Conservation (phyloP, 2,113 vertebrate genomes). For the human (Homo sapiens) region DNA sequence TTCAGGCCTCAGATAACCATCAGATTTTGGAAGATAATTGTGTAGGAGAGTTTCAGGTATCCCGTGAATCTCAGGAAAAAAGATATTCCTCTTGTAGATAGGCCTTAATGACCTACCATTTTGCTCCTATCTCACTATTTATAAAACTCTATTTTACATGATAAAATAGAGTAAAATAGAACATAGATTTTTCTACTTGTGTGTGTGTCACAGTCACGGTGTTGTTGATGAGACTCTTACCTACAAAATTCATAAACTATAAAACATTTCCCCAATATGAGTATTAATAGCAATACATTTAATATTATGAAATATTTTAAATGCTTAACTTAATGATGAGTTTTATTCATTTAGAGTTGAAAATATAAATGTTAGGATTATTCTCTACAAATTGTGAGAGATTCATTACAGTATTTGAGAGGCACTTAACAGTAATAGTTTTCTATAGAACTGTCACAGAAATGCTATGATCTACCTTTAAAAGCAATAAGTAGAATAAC, state of each 20-base stretch:
- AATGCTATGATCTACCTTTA: not conserved
- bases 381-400: not conserved
- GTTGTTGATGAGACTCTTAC: not conserved
- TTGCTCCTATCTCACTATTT: not conserved
- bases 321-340: not conserved
- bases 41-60: not conserved
- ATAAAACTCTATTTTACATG: not conserved
- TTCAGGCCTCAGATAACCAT: not conserved
- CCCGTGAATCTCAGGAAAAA: not conserved
- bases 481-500: not conserved
- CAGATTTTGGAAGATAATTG: not conserved
- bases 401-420: not conserved
- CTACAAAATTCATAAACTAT: not conserved
- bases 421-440: not conserved
- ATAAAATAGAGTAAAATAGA: not conserved
- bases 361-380: not conserved
- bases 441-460: not conserved
- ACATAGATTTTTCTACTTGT: not conserved
- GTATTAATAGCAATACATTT: not conserved
- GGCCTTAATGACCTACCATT: not conserved
- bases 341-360: not conserved
- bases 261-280: not conserved
- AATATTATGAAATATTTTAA: not conserved
- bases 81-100: not conserved
- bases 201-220: not conserved